phyloP scores from a whole-genome alignment of 2,888 invertebrate genomes.

The Drosophila putrida region DNA sequence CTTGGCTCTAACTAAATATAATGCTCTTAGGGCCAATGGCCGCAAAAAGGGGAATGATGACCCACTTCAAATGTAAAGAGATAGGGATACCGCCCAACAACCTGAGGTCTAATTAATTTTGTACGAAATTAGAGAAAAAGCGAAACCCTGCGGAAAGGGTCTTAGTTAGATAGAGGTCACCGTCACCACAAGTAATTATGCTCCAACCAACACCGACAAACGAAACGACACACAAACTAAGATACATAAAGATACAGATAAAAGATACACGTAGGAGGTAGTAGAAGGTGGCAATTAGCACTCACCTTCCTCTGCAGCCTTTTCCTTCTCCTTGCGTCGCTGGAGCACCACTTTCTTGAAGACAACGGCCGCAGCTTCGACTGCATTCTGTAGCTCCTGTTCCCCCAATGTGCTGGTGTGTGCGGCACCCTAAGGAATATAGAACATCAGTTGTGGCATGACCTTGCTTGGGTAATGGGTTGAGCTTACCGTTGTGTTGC shows the following conservation, averaged over 20 bases:
- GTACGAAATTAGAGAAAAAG: conserved; percentile 61
- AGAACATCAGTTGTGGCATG: conserved; percentile 24
- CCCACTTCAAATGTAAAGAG: conserved; percentile 37
- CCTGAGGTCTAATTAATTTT: conserved; percentile 62
- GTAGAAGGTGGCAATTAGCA: conserved; percentile 44
- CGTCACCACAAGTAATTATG: conserved; percentile 66
- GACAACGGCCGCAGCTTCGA: conserved; percentile 85
- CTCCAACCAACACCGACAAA: conserved; percentile 28
- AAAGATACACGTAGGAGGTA: conserved; percentile 7
- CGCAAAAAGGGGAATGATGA: conserved; percentile 44
- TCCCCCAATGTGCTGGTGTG: conserved; percentile 85
- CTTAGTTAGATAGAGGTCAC: conserved; percentile 53
- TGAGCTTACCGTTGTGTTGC: conserved; percentile 55
- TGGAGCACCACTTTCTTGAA: conserved; percentile 85
- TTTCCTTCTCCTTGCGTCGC: conserved; percentile 81
- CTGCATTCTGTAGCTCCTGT: conserved; percentile 85
- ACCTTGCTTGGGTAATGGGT: conserved; percentile 4
- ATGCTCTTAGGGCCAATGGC: conserved; percentile 26
- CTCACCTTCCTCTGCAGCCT: conserved; percentile 84
- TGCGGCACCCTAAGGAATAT: conserved; percentile 30
- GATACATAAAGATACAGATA: conserved; percentile 21
- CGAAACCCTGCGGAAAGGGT: conserved; percentile 51
- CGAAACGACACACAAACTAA: conserved; percentile 16
- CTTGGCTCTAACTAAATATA: conserved; percentile 12
- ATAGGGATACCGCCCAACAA: conserved; percentile 12